Evolutionary conservation across 2,113 vertebrate species (phyloP), one percentile per base, ranked within the genome.

Genomic region (Noturus placidus): DNA sequence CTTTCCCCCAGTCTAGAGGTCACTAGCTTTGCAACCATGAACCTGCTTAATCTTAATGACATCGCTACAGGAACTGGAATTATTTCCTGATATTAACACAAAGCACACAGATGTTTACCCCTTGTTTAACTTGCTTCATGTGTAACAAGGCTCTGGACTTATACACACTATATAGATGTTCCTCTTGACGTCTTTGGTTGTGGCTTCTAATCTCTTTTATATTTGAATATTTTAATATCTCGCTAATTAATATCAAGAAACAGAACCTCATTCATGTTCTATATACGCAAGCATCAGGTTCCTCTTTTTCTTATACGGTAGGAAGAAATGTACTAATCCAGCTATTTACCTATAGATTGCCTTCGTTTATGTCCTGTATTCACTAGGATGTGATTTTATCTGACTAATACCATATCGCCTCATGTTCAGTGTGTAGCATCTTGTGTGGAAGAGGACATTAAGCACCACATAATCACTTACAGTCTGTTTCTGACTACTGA

Each of bases 371-470:
- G 38, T 50, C 25, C 27, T 50, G 35, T 72, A 74, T 59, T 25
- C 22, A 42, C 33, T 42, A 56, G 50, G 5, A 11, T 85, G 83
- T 10, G 83, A 38, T 74, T 77, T 78, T n/a, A 52, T 3, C 17
- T 30, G 38, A 15, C 17, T 50, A 33, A 19, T 52, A 46, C 46
- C 59, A 46, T 86, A 83, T 82, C 86, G 65, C 67, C 70, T 82
- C 80, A 76, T 50, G 38, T 70, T 50, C 82, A 81, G 27, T 84
- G 85, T 42, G 38, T 84, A 72, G 70, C 74, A 74, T 87, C 82
- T 87, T 86, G 57, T 86, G 46, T 35, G 81, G 80, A 65, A 79
- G 59, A 70, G 20, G 38, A 87, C 82, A 54, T 89, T 89, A 79
- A 61, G 63, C 74, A 83, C 57, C 63, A 42, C 63, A 57, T 63